Evolutionary conservation across 2,797 vertebrate species (phyloP).

Genomic region (Etheostoma perlongum): DNA sequence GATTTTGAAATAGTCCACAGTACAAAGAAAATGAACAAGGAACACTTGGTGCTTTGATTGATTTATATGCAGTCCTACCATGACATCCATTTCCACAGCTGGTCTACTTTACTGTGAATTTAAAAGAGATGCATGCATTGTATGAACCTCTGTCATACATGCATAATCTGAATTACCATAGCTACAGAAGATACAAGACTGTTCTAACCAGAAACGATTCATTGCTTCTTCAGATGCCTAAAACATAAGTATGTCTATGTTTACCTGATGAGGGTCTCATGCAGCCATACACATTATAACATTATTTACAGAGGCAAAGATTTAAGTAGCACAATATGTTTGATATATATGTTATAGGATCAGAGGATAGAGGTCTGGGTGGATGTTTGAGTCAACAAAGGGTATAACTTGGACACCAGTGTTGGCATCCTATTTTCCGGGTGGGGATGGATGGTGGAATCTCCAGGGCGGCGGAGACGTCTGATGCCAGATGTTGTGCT

Average conservation of each 20-base stretch:
- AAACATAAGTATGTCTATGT: background rate
- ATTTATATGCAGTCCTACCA: constrained; percentile 17
- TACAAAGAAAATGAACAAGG: constrained; percentile 26
- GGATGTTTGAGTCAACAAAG: background rate
- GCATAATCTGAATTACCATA: constrained; percentile 24
- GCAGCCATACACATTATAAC: background rate
- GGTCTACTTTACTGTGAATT: constrained; percentile 56
- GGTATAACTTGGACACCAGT: background rate
- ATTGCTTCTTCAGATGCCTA: background rate
- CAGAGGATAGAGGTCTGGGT: no score
- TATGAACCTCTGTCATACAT: constrained; percentile 43
- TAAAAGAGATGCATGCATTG: constrained; percentile 27
- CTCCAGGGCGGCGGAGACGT: no score
- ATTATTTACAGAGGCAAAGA: background rate
- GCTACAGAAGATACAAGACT: constrained; percentile 3
- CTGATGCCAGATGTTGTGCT: no score
- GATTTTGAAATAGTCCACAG: constrained; percentile 8
- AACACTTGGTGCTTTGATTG: constrained; percentile 20
- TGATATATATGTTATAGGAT: background rate
- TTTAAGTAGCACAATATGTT: fast-evolving
- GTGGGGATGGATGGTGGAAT: no score
- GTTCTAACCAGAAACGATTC: background rate
- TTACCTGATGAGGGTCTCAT: background rate
- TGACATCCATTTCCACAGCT: constrained; percentile 55
- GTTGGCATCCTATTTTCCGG: background rate